A percentile compares a stretch with the other conserved stretches of the same genome.
phyloP scores from a whole-genome alignment of 2,113 vertebrate species.

The Theristicus caerulescens region DNA sequence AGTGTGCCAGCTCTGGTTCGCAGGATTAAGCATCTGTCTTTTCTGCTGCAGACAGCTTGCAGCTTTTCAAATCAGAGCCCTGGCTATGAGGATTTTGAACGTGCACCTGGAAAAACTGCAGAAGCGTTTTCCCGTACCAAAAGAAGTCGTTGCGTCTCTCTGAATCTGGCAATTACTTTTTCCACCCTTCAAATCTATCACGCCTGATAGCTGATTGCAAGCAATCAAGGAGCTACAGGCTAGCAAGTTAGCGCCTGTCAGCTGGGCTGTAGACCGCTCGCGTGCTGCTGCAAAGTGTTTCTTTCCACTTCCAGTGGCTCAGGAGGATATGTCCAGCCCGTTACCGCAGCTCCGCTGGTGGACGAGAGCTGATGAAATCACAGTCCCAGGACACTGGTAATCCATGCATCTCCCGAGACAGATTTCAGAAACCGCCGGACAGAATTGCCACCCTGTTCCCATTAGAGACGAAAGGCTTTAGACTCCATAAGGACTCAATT shows the following conservation, averaged over 20 bases:
- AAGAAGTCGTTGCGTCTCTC: neutral
- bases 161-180: neutral
- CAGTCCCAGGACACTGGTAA: neutral
- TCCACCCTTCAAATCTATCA: neutral
- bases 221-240: neutral
- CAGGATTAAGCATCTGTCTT: neutral
- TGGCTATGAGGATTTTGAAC: neutral
- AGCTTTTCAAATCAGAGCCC: neutral
- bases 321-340: neutral
- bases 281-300: neutral
- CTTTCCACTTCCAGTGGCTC: neutral
- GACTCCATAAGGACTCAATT: neutral
- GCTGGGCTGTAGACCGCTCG: neutral
- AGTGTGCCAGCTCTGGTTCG: neutral
- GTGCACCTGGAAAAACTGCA: neutral
- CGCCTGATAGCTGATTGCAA: accelerated
- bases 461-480: neutral
- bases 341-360: neutral
- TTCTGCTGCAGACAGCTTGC: neutral
- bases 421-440: neutral
- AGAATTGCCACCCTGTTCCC: neutral
- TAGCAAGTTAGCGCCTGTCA: neutral
- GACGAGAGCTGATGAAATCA: neutral
- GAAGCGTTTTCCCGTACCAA: neutral
- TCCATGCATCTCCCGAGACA: neutral